Percentiles rank a stretch among this genome's conserved stretches.
Conservation (phyloP, 2,797 vertebrate species). For the Myotis vivesi region DNA sequence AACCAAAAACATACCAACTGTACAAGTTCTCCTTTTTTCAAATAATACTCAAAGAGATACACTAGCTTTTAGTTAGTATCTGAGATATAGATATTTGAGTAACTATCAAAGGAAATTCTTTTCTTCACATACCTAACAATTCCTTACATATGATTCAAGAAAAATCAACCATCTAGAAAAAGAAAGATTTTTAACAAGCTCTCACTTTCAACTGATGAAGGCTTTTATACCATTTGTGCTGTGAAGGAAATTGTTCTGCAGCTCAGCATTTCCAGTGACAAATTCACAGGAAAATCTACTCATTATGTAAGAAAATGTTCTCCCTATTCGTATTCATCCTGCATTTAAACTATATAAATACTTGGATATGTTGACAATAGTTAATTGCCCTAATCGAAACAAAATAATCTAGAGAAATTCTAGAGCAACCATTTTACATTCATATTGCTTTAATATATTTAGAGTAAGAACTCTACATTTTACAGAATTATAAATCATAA, state of each 20-base stretch:
- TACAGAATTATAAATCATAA: not conserved
- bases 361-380: not conserved
- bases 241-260: not conserved
- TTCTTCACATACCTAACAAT: slow-evolving; percentile 47
- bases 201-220: not conserved
- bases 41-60: slow-evolving; percentile 38
- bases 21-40: not conserved
- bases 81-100: not conserved
- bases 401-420: slow-evolving; percentile 53
- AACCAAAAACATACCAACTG: slow-evolving; percentile 6
- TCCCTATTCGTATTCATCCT: slow-evolving; percentile 19
- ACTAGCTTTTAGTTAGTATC: not conserved
- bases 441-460: slow-evolving; percentile 2
- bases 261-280: slow-evolving; percentile 47
- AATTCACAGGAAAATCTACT: slow-evolving; percentile 22
- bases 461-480: not conserved
- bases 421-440: slow-evolving; percentile 28
- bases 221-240: slow-evolving; percentile 12
- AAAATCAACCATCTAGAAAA: slow-evolving; percentile 48
- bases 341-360: slow-evolving; percentile 36
- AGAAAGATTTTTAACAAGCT: slow-evolving; percentile 33
- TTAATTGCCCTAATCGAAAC: slow-evolving; percentile 24
- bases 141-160: not conserved
- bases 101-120: slow-evolving; percentile 22
- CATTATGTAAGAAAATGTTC: slow-evolving; percentile 28